Percentiles rank a stretch among this genome's conserved stretches.
These are phyloP conservation scores for Eupithecia inturbata DNA, from an alignment of 2,888 invertebrate species.

Conservation along the genomic window DNA sequence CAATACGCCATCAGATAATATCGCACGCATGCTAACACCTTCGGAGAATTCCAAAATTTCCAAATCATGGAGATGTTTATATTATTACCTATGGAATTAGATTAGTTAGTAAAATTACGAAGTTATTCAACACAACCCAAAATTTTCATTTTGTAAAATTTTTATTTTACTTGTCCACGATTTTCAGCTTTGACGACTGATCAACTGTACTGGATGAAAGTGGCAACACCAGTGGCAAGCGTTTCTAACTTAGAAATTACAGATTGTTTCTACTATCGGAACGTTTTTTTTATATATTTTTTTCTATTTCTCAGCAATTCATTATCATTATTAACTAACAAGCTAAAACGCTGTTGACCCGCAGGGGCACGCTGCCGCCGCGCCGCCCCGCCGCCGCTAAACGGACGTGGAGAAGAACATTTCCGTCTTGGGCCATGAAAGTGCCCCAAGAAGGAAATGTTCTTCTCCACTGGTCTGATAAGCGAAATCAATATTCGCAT, in stretches of 20 bases:
- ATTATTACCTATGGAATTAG: neutral
- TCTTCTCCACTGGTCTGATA: no score
- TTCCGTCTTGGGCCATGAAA: no score
- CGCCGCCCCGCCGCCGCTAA: no score
- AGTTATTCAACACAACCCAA: neutral
- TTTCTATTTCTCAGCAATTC: no score
- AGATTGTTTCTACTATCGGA: neutral
- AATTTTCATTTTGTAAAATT: neutral
- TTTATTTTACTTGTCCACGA: neutral
- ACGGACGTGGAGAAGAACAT: no score
- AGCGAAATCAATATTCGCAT: no score
- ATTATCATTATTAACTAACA: neutral
- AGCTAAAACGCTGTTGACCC: neutral
- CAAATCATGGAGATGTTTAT: slow-evolving; percentile 17
- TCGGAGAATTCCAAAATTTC: slow-evolving; percentile 31
- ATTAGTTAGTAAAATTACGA: neutral
- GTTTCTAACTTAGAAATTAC: neutral
- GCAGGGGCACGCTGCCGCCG: no score
- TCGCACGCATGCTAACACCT: slow-evolving; percentile 68
- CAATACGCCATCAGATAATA: slow-evolving; percentile 69
- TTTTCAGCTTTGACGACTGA: neutral
- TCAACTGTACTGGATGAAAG: neutral
- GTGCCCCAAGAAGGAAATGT: no score
- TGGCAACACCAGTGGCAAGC: neutral
- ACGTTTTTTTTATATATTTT: neutral